A percentile compares a stretch with the other conserved stretches of the same genome.
These are phyloP conservation scores for Channa argus DNA, from an alignment of 2,113 vertebrate genomes.

Conservation along the genomic window DNA sequence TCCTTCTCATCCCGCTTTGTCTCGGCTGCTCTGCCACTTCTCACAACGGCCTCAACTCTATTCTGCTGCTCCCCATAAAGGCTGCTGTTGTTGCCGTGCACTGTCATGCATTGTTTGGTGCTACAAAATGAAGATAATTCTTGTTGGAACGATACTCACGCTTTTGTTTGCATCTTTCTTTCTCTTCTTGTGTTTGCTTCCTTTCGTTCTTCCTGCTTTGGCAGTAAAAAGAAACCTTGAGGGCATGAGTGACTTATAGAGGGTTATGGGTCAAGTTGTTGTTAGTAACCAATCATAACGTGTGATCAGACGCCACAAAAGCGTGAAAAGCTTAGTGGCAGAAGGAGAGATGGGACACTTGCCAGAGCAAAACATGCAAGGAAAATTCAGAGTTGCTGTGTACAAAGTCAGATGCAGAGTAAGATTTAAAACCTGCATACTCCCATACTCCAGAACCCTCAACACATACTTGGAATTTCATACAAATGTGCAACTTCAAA, in stretches of 20 bases:
- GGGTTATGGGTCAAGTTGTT: constrained; percentile 40
- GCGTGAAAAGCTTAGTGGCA: too few species aligned
- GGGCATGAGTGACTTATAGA: constrained; percentile 8
- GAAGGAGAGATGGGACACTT: background rate
- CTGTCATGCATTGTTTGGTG: constrained; percentile 71
- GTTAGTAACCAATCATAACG: constrained; percentile 15
- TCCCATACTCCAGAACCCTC: too few species aligned
- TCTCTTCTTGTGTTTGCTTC: constrained; percentile 20
- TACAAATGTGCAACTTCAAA: too few species aligned
- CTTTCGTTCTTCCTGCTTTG: constrained; percentile 10
- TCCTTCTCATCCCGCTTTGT: constrained; percentile 75
- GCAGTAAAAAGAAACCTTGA: constrained; percentile 18
- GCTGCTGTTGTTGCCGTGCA: constrained; percentile 67
- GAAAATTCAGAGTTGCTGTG: too few species aligned
- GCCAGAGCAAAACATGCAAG: too few species aligned
- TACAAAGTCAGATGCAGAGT: too few species aligned
- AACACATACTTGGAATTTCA: too few species aligned
- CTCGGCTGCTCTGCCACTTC: constrained; percentile 70
- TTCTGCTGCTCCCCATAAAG: constrained; percentile 68
- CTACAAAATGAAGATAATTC: constrained; percentile 73
- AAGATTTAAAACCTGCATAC: too few species aligned
- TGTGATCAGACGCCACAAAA: background rate
- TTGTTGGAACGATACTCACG: constrained; percentile 47
- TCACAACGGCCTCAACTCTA: constrained; percentile 68
- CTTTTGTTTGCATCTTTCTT: constrained; percentile 65